A percentile compares a stretch with the other conserved stretches of the same genome.
phyloP scores from a whole-genome alignment of 2,797 vertebrate genomes.

The Craterocephalus amniculus region DNA sequence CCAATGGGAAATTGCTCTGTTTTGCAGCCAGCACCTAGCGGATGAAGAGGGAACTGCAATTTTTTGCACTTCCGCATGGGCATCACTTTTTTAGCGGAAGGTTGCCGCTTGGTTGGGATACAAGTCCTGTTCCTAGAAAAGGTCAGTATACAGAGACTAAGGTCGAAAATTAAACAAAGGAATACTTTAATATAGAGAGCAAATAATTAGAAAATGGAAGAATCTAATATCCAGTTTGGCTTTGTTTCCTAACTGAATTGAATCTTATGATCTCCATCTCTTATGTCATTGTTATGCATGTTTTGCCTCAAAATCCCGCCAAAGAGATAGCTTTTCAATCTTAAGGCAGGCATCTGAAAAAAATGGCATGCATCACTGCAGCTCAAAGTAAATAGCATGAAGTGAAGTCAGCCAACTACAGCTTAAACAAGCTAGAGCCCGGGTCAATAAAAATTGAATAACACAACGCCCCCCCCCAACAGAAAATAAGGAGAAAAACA shows the following conservation, averaged over 20 bases:
- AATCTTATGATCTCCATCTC: background rate
- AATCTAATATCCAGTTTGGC: background rate
- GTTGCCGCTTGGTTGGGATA: no score
- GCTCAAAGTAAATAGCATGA: background rate
- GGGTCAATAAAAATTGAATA: background rate
- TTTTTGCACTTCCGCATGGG: no score
- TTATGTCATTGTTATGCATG: background rate
- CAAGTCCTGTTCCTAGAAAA: background rate
- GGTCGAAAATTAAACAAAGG: no score
- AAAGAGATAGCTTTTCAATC: background rate
- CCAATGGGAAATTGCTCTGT: no score
- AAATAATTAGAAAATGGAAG: background rate
- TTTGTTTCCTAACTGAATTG: background rate
- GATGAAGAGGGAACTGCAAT: no score
- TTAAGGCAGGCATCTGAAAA: background rate
- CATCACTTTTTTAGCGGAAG: no score
- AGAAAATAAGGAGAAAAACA: background rate
- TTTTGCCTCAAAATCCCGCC: no score
- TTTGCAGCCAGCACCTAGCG: no score
- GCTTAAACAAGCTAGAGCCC: conserved; percentile 37
- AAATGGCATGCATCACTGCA: background rate
- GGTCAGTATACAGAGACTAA: background rate
- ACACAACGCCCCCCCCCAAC: background rate
- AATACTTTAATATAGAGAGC: no score
- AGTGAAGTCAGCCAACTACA: conserved; percentile 44